Percentiles rank a stretch among this genome's conserved stretches.
Evolutionary conservation across 2,888 invertebrate genomes (phyloP).

Genomic region (Lamellibrachia columna): DNA sequence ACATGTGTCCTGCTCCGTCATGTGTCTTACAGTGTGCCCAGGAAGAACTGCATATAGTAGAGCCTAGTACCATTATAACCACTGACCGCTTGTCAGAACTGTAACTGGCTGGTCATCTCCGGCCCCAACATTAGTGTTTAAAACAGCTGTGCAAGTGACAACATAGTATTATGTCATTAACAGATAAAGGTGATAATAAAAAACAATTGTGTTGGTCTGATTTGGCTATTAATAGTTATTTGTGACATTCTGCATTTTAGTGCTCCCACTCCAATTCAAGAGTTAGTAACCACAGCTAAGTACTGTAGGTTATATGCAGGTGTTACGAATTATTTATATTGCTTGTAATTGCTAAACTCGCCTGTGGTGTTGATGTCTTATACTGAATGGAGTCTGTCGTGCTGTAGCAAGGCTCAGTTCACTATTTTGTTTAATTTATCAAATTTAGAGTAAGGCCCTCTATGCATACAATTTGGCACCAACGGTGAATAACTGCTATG

Average conservation of each 20-base stretch:
- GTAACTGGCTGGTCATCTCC: background rate
- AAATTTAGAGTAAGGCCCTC: background rate
- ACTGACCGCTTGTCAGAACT: background rate
- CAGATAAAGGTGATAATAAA: background rate
- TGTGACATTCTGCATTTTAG: background rate
- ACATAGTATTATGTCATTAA: background rate
- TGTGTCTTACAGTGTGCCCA: background rate
- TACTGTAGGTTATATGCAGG: background rate
- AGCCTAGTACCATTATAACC: background rate
- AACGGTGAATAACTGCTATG: background rate
- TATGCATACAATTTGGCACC: background rate
- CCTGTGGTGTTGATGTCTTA: constrained; percentile 5
- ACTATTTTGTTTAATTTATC: background rate
- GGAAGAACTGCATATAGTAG: background rate
- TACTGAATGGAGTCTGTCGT: background rate
- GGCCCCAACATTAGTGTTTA: background rate
- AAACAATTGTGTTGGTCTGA: background rate
- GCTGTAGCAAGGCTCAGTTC: background rate
- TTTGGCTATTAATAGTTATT: background rate
- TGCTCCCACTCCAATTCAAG: background rate
- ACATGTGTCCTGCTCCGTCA: background rate
- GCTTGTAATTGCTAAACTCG: background rate
- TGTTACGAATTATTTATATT: background rate
- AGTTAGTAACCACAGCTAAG: background rate
- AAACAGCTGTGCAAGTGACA: background rate